A percentile compares a stretch with the other conserved stretches of the same genome.
Conservation (phyloP, 37 sponge, comb jelly and placozoan species). For the Oopsacas minuta region DNA sequence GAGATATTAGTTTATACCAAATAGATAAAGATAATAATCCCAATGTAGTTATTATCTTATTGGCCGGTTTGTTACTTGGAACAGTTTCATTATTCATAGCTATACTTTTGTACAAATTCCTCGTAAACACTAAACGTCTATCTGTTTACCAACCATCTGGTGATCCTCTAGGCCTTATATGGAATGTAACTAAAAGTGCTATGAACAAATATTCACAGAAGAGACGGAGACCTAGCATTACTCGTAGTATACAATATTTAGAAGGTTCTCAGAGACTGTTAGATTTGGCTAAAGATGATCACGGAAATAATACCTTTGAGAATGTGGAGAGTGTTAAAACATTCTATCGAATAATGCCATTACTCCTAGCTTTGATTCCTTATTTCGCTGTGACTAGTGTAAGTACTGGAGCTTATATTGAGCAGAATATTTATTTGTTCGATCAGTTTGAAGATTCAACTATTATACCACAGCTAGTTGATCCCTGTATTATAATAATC, state of each 20-base stretch:
- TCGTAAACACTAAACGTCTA: background rate
- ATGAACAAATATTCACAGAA: background rate
- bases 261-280: slow-evolving; percentile 1
- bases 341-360: background rate
- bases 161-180: background rate
- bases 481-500: background rate
- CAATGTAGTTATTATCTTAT: background rate
- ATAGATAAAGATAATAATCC: background rate
- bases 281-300: background rate
- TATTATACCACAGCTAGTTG: background rate
- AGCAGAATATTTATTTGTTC: slow-evolving; percentile 16
- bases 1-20: background rate
- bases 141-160: background rate
- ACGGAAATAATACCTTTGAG: background rate
- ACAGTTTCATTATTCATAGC: background rate
- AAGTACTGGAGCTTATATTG: background rate
- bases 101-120: background rate
- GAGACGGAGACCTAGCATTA: background rate
- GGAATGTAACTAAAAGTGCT: background rate
- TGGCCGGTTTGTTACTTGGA: background rate
- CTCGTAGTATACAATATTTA: background rate
- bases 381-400: background rate
- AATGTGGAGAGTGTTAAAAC: background rate
- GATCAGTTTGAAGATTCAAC: background rate
- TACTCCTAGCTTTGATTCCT: background rate